Evolutionary conservation across 2,888 invertebrate species (phyloP).

Genomic region (Eustalomyia histrio): DNA sequence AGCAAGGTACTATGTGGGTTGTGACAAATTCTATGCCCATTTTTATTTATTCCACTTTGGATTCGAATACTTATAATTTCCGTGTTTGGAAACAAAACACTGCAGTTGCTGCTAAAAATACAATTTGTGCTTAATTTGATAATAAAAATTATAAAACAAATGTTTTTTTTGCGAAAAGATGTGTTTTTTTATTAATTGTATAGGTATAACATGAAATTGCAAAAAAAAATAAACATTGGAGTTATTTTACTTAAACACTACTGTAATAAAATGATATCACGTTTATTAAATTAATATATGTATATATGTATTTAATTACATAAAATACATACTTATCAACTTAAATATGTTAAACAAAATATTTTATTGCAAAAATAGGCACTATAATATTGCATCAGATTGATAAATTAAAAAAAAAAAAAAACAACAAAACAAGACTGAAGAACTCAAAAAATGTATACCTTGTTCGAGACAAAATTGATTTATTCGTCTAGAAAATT

Average conservation of each 20-base stretch:
- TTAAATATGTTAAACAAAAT: slow-evolving; percentile 27
- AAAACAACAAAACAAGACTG: slow-evolving; percentile 20
- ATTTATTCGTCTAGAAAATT: too few relatives aligned
- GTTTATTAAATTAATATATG: slow-evolving; percentile 52
- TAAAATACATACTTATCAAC: slow-evolving; percentile 33
- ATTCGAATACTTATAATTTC: slow-evolving; percentile 84
- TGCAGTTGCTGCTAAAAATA: slow-evolving; percentile 78
- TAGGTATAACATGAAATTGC: slow-evolving; percentile 31
- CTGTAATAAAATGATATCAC: slow-evolving; percentile 61
- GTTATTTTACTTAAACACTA: slow-evolving; percentile 45
- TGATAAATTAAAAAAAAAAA: slow-evolving; percentile 19
- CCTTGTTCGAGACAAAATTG: neutral
- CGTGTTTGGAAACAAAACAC: slow-evolving; percentile 81
- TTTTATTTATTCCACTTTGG: slow-evolving; percentile 83
- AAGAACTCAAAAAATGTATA: neutral
- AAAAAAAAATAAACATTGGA: slow-evolving; percentile 39
- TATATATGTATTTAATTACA: slow-evolving; percentile 42
- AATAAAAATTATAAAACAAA: too few relatives aligned
- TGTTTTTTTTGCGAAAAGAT: slow-evolving; percentile 11
- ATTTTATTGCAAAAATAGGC: slow-evolving; percentile 69
- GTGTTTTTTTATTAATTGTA: slow-evolving; percentile 52
- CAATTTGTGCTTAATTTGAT: slow-evolving; percentile 75
- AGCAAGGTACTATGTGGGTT: slow-evolving; percentile 84
- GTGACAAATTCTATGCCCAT: slow-evolving; percentile 85
- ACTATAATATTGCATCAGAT: slow-evolving; percentile 77